Evolutionary conservation across 2,888 invertebrate species (phyloP).

Genomic region (Apoda limacodes): DNA sequence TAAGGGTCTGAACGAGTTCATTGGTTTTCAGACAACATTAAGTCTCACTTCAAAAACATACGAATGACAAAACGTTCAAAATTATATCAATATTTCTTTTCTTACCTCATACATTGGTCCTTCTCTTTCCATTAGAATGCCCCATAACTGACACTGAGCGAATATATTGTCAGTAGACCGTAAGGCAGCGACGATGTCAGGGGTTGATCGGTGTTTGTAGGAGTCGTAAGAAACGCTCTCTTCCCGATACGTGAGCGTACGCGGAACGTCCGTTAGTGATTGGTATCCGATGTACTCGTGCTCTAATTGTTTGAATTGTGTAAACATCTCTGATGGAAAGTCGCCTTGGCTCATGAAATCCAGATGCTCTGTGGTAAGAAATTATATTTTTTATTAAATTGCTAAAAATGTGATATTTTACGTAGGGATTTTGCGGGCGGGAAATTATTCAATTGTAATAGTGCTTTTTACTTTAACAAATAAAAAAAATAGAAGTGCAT

Average conservation of each 20-base stretch:
- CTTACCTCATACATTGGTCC: conserved; percentile 85
- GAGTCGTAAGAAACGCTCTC: conserved; percentile 66
- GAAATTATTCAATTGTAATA: too few relatives aligned
- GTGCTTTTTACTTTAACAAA: too few relatives aligned
- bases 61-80: too few relatives aligned
- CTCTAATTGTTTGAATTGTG: conserved; percentile 88
- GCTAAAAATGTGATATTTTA: conserved; percentile 9
- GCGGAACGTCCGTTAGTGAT: conserved; percentile 94
- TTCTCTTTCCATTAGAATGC: conserved; percentile 83
- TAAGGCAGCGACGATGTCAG: conserved; percentile 81
- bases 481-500: too few relatives aligned
- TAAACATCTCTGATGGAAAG: conserved; percentile 78
- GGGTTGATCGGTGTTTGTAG: conserved; percentile 74
- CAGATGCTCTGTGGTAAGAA: conserved; percentile 89
- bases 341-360: conserved; percentile 94
- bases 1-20: too few relatives aligned
- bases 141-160: conserved; percentile 86
- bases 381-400: too few relatives aligned
- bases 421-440: too few relatives aligned
- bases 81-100: too few relatives aligned
- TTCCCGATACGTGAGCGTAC: conserved; percentile 80
- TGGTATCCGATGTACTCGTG: conserved; percentile 95
- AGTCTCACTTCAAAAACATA: too few relatives aligned
- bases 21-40: too few relatives aligned
- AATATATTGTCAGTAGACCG: conserved; percentile 78